Conservation (phyloP, 2,113 vertebrate genomes). For the Polypterus bichir region DNA sequence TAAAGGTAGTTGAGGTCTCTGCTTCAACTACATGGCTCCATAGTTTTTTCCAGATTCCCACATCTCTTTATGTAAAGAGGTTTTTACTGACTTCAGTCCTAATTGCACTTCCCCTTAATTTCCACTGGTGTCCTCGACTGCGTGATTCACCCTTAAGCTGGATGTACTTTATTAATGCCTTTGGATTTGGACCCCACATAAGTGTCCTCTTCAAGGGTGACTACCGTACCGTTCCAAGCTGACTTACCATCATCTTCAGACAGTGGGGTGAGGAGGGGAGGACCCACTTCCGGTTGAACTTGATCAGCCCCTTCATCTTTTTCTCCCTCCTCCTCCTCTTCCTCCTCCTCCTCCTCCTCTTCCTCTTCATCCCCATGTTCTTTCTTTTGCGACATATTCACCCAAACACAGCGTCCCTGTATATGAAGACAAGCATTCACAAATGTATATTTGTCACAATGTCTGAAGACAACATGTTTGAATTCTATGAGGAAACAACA, state of each 20-base stretch:
- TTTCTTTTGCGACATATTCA: conserved; percentile 45
- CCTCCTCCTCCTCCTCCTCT: conserved; percentile 30
- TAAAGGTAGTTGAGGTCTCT: too few species aligned
- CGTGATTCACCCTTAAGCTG: too few species aligned
- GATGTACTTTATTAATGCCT: too few species aligned
- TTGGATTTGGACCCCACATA: too few species aligned
- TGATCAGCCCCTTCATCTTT: conserved; percentile 33
- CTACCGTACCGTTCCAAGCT: background rate
- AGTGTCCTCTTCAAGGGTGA: background rate
- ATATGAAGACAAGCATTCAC: background rate
- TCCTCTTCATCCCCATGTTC: conserved; percentile 21
- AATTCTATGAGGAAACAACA: too few species aligned
- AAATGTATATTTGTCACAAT: background rate
- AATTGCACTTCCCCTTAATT: too few species aligned
- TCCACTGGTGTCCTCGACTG: too few species aligned
- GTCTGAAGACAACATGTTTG: background rate
- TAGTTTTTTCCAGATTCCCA: too few species aligned
- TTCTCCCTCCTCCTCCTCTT: conserved; percentile 40
- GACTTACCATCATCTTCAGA: conserved; percentile 62
- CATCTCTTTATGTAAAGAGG: too few species aligned
- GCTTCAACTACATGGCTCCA: too few species aligned
- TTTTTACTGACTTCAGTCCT: background rate
- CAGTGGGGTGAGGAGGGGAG: conserved; percentile 54
- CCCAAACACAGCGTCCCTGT: conserved; percentile 59
- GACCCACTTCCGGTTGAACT: conserved; percentile 48